phyloP scores from a whole-genome alignment of 2,797 vertebrate genomes.

The Anabas testudineus region DNA sequence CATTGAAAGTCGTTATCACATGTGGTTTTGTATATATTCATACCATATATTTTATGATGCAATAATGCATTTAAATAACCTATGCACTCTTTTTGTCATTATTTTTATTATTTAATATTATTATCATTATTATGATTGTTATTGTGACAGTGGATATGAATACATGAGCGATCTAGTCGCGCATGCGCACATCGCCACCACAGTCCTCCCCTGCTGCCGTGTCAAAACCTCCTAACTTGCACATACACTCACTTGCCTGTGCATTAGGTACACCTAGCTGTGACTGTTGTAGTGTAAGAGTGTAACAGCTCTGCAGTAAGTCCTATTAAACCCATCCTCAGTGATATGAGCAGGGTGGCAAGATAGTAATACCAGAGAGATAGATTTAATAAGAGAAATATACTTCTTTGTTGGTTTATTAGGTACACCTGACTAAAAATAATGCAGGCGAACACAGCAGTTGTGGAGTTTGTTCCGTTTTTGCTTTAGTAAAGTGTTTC shows the following conservation, averaged over 20 bases:
- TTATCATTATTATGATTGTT: conserved; percentile 30
- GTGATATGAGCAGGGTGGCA: background rate
- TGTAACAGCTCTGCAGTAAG: background rate
- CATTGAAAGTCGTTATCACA: background rate
- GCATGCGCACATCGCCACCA: conserved; percentile 61
- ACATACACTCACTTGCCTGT: background rate
- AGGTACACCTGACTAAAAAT: background rate
- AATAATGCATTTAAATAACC: too few relatives aligned
- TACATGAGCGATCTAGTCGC: conserved; percentile 26
- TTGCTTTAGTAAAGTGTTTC: background rate
- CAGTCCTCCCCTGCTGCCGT: conserved; percentile 54
- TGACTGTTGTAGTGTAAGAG: background rate
- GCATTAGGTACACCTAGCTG: background rate
- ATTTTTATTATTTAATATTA: background rate
- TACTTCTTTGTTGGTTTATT: background rate
- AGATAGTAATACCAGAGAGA: background rate
- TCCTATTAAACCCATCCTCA: background rate
- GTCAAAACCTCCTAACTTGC: conserved; percentile 24
- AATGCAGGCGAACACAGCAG: background rate
- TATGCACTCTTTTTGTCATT: too few relatives aligned
- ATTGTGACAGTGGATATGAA: conserved; percentile 18
- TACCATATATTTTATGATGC: background rate
- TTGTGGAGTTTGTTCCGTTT: background rate
- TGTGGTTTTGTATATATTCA: background rate
- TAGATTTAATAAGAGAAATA: background rate